Evolutionary conservation across 2,113 vertebrate genomes (phyloP), one percentile per base, ranked within the genome.

Genomic region (Xiphophorus hellerii): DNA sequence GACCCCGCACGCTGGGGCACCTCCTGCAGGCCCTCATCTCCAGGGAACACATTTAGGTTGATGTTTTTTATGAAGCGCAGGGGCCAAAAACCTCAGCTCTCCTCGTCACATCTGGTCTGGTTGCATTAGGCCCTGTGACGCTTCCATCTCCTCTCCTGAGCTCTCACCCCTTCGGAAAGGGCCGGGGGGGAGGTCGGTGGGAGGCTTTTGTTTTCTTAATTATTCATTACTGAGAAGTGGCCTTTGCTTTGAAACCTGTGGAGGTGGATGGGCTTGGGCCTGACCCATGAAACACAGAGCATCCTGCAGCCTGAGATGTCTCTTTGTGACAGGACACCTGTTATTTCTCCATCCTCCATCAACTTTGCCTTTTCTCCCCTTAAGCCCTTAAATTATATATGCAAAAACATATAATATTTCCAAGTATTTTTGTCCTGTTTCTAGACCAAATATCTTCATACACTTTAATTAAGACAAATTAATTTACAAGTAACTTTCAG

Each of bases 21-120:
- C 94, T 93, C 93, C 93, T 93, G 93, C 93, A 91, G 92, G 68
- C 92, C 88, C 90, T 93, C 88, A 92, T 95, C 94, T 93, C 91
- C 77, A 89, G 92, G 91, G 91, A 91, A 90, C 92, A 94, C 91
- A 92, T 92, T 93, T 86, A 85, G 89, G 92, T 92, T 89, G 89
- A 90, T 93, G 91, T 89, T 92, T 93, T 94, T 90, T 90, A 92
- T 92, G 90, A 90, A 87, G 86, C 74, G 62, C 84, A 81, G 80
- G 85, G 83, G 87, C 80, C 51, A 90, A 91, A 90, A 92, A 87
- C 81, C 90, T 92, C 88, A 87, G 88, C 88, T 88, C 87, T 88
- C 88, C 86, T 89, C 62, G 39, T 77, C 87, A 91, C 90, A 94
- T 94, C 90, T 92, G 91, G 88, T 90, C 88, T 78, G n/a, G 91